Base-by-base conservation (phyloP, 2,888 invertebrate species). In the Dioctria linearis region DNA sequence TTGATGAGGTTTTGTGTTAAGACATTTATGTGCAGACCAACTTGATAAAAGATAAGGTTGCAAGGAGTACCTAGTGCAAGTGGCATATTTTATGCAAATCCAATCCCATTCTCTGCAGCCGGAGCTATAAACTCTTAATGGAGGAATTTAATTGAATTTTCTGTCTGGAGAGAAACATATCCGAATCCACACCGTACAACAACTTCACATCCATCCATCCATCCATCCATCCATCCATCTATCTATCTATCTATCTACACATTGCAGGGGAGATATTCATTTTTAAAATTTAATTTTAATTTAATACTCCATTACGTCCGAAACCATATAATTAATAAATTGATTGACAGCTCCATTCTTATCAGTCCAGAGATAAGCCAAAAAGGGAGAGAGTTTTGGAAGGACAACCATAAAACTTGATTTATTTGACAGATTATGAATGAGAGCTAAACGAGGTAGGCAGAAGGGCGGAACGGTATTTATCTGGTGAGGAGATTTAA, bases 331-430 rank as follows among this genome's bases (percentile, higher is more conserved):
- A 75, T 75, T 75, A 75, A 59, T 59, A 59, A 75, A 59, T 13
- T 75, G 73, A 75, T 75, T 75, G 73, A 75, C 73, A 59, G 73
- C 73, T 59, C 49, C 73, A 75, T 49, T 75, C 73, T 75, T 75
- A 75, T 75, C 73, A 57, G 42, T 13, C 39, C 13, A 49, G 25
- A 42, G 73, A 75, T 75, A 75, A 75, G 73, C 73, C 42, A 46
- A 39, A 54, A 5, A 40, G 51, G 39, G 51, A 59, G 42, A 40
- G 13, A 25, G 25, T 25, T 25, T 25, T 25, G 25, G 42, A 75
- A 43, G 73, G 59, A 59, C 73, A 75, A 13, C 42, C 73, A 75
- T 75, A 75, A 75, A 75, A 75, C 59, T 75, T 75, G 73, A 75
- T 75, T 75, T 75, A 75, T 75, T 42, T 75, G 73, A 75, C 73